Base-by-base conservation (phyloP, 2,888 invertebrate genomes). In the Perdita meconis region DNA sequence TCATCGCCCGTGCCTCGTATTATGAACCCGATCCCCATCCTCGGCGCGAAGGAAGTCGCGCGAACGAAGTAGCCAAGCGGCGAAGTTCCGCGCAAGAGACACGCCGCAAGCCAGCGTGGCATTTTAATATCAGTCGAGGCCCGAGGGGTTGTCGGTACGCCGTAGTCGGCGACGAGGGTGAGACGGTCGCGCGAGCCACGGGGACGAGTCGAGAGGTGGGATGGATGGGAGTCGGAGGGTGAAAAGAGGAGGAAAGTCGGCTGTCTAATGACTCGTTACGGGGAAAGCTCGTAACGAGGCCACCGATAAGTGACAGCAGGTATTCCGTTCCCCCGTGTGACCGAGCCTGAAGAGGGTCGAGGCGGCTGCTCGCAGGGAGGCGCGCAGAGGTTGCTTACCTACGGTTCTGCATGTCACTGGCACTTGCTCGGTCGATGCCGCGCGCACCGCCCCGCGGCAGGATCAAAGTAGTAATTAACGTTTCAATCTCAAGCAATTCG, bases 261-360 rank as follows among this genome's bases (percentile, higher is more conserved):
- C 84, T 81, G 85, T 86, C 83, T 90, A 89, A 91, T 90, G 89
- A 89, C 88, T 90, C 85, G 90, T 89, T 89, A 87, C 86, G 86
- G 80, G 57, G 61, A 59, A 81, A 83, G 83, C 82, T 67, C 73
- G 80, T 88, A 89, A 89, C 84, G 84, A 88, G 87, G 83, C 80
- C 81, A 86, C 70, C 84, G 84, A 86, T 87, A 89, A 89, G 86
- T 87, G 87, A 84, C 84, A 83, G 82, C 81, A 84, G 84, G 88
- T 85, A 81, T 76, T 63, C 75, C 78, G 75, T 78, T 74, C 79
- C 72, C n/a, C 79, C 82, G 73, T 81, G 83, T 81, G 78, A 56
- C 64, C 57, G 69, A 44, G 69, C 75, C 63, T 64, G 76, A 77
- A 69, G 75, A 73, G 82, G 63, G 80, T 68, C 67, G 64, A 79